phyloP scores from a whole-genome alignment of 2,113 vertebrate species.

The Pygoscelis antarcticus region DNA sequence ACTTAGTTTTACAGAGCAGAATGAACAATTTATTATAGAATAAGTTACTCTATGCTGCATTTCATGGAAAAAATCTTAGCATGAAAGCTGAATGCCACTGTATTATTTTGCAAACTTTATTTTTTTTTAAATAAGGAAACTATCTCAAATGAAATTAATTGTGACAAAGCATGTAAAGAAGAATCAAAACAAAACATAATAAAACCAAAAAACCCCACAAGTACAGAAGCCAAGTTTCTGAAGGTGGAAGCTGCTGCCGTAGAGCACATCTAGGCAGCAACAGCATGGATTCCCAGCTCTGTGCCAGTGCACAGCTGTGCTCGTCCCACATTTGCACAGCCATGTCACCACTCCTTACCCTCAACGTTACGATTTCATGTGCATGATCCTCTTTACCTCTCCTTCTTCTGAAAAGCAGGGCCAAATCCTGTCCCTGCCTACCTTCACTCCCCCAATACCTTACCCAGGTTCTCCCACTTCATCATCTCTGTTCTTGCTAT shows the following conservation, averaged over 20 bases:
- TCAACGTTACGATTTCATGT: neutral
- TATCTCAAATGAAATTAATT: neutral
- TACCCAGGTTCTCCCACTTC: neutral
- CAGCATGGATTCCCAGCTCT: neutral
- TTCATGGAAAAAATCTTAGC: neutral
- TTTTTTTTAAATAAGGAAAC: neutral
- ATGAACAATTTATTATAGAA: neutral
- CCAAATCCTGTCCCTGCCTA: neutral
- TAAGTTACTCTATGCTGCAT: neutral
- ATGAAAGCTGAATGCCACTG: neutral
- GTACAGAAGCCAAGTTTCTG: neutral
- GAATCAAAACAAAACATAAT: neutral
- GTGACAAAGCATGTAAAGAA: neutral
- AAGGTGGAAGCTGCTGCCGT: neutral
- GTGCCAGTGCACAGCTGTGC: neutral
- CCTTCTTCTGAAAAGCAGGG: neutral
- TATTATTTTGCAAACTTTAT: neutral
- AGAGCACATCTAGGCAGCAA: neutral
- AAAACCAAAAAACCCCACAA: rapidly evolving
- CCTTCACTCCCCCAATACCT: neutral
- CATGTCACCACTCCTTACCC: neutral
- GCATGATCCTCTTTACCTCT: neutral
- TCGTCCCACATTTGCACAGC: neutral
- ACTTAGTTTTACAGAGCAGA: neutral
- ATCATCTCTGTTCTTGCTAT: neutral